Evolutionary conservation across 2,888 invertebrate genomes (phyloP).

Genomic region (Aleiodes leptofemur): DNA sequence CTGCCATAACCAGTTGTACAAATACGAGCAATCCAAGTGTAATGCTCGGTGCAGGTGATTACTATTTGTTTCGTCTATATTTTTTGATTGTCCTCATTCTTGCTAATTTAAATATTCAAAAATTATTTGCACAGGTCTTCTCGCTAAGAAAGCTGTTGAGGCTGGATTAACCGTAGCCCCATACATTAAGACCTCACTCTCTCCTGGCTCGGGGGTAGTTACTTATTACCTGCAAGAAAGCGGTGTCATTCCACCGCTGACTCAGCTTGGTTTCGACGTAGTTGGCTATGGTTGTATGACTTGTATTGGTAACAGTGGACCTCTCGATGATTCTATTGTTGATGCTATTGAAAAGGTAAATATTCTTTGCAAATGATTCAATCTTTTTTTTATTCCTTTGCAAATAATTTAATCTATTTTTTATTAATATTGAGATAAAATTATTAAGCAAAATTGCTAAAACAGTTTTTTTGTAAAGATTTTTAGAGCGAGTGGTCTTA

Average conservation of each 20-base stretch:
- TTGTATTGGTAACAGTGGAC: constrained; percentile 98
- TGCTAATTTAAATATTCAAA: background rate
- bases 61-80: background rate
- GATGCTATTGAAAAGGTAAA: constrained; percentile 70
- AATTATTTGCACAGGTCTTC: constrained; percentile 78
- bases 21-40: constrained; percentile 99
- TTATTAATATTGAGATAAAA: background rate
- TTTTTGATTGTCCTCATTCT: constrained; percentile 1
- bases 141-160: constrained; percentile 96
- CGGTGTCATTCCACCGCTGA: constrained; percentile 91
- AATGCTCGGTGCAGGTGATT: constrained; percentile 94
- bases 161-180: constrained; percentile 92
- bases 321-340: constrained; percentile 84
- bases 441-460: background rate
- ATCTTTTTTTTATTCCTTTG: background rate
- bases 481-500: background rate
- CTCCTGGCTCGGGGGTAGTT: constrained; percentile 97
- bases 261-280: constrained; percentile 92
- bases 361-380: background rate
- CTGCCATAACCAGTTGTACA: constrained; percentile 98
- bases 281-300: constrained; percentile 99
- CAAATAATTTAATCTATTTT: background rate
- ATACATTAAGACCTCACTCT: constrained; percentile 97
- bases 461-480: background rate
- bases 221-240: constrained; percentile 93